A percentile compares a stretch with the other conserved stretches of the same genome.
Conservation (phyloP, 2,797 vertebrate genomes). For the Pelobates cultripes region DNA sequence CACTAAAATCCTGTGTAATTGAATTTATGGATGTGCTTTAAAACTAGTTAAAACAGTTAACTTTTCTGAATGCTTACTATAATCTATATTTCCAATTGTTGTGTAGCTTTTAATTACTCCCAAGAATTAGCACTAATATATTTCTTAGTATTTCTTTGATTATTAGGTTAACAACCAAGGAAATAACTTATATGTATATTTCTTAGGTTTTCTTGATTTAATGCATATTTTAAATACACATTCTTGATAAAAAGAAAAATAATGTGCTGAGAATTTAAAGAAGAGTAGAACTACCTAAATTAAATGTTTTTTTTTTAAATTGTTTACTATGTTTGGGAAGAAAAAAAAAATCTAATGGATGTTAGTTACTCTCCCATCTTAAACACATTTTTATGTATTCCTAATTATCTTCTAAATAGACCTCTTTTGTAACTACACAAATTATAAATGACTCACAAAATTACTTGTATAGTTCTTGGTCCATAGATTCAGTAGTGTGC, state of each 20-base stretch:
- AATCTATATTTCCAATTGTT: too few species aligned
- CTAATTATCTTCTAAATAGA: constrained; percentile 54
- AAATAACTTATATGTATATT: background rate
- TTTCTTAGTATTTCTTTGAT: background rate
- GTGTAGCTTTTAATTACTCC: too few species aligned
- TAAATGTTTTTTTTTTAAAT: constrained; percentile 28
- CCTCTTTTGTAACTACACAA: constrained; percentile 45
- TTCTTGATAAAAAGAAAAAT: background rate
- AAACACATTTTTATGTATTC: constrained; percentile 50
- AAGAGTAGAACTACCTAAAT: constrained; percentile 3
- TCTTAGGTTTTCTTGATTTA: background rate
- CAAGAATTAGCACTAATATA: too few species aligned
- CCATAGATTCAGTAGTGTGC: constrained; percentile 51
- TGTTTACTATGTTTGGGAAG: constrained; percentile 16
- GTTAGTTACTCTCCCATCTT: constrained; percentile 25
- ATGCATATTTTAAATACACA: background rate
- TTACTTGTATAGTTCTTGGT: constrained; percentile 39
- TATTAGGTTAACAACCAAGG: background rate
- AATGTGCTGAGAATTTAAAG: background rate
- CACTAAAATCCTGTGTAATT: too few species aligned
- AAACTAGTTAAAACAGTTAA: too few species aligned
- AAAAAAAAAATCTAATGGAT: constrained; percentile 27
- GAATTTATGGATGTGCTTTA: too few species aligned
- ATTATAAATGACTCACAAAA: constrained; percentile 54
- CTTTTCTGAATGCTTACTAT: too few species aligned